Evolutionary conservation across 2,797 vertebrate species (phyloP).

Genomic region (Pteropus rufus): DNA sequence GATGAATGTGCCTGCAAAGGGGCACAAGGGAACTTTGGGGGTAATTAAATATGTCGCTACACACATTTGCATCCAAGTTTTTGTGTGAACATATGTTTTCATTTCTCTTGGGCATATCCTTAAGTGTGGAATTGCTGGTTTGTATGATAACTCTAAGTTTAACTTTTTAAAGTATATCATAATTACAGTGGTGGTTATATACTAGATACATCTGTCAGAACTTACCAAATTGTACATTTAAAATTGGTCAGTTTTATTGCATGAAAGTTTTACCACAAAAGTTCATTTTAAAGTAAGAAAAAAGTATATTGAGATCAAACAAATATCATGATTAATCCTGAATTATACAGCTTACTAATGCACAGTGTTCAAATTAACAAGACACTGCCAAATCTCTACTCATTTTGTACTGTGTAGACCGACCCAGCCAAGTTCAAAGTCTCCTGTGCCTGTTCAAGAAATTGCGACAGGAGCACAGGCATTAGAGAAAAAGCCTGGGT

Average conservation of each 20-base stretch:
- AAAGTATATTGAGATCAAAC: neutral
- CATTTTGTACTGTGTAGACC: neutral
- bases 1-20: neutral
- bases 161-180: neutral
- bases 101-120: neutral
- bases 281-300: neutral
- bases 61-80: neutral
- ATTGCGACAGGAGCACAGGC: neutral
- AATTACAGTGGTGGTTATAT: neutral
- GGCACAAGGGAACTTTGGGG: neutral
- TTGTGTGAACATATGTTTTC: neutral
- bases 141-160: neutral
- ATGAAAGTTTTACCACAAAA: neutral
- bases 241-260: neutral
- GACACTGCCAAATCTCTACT: neutral
- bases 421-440: neutral
- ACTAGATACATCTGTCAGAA: neutral
- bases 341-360: neutral
- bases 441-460: neutral
- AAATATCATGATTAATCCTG: neutral
- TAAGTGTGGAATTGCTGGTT: neutral
- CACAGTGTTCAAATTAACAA: neutral
- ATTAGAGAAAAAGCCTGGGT: neutral
- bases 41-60: neutral
- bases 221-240: neutral